A percentile compares a stretch with the other conserved stretches of the same genome.
These are phyloP conservation scores for Amphipyra berbera DNA, from an alignment of 2,888 invertebrate genomes.

Conservation along the genomic window DNA sequence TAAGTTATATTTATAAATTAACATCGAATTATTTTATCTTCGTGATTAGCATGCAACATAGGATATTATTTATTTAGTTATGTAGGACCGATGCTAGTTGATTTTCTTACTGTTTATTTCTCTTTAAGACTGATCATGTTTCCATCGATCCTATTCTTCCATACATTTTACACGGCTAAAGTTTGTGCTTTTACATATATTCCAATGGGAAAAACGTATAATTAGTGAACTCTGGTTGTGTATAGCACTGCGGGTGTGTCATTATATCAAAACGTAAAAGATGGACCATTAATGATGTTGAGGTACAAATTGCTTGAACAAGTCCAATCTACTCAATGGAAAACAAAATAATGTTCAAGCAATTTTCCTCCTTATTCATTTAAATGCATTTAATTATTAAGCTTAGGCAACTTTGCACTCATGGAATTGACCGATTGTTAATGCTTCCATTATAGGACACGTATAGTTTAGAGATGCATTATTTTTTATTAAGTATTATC, in stretches of 20 bases:
- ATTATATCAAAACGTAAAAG: slow-evolving; percentile 87
- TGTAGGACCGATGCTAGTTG: slow-evolving; percentile 44
- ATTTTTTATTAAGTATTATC: slow-evolving; percentile 62
- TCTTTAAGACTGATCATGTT: slow-evolving; percentile 69
- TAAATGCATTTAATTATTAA: slow-evolving; percentile 76
- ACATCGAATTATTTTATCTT: slow-evolving; percentile 41
- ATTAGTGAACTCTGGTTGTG: slow-evolving; percentile 79
- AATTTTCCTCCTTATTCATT: slow-evolving; percentile 71
- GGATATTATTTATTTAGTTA: slow-evolving; percentile 38
- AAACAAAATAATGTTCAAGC: slow-evolving; percentile 61
- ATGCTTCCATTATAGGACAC: slow-evolving; percentile 85
- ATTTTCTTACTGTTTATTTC: slow-evolving; percentile 50
- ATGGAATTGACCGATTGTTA: slow-evolving; percentile 86
- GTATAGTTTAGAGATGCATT: slow-evolving; percentile 71
- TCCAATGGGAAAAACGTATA: slow-evolving; percentile 47
- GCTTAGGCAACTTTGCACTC: slow-evolving; percentile 85
- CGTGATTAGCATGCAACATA: slow-evolving; percentile 31
- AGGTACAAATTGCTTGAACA: slow-evolving; percentile 71
- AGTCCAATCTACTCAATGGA: slow-evolving; percentile 26
- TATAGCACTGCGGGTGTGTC: slow-evolving; percentile 77
- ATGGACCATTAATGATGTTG: slow-evolving; percentile 83
- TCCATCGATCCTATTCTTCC: slow-evolving; percentile 67
- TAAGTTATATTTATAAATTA: slow-evolving; percentile 22
- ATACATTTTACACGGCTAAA: slow-evolving; percentile 56
- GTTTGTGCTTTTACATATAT: slow-evolving; percentile 59